A percentile compares a stretch with the other conserved stretches of the same genome.
Evolutionary conservation across 2,113 vertebrate genomes (phyloP).

Genomic region (Globicephala melas): DNA sequence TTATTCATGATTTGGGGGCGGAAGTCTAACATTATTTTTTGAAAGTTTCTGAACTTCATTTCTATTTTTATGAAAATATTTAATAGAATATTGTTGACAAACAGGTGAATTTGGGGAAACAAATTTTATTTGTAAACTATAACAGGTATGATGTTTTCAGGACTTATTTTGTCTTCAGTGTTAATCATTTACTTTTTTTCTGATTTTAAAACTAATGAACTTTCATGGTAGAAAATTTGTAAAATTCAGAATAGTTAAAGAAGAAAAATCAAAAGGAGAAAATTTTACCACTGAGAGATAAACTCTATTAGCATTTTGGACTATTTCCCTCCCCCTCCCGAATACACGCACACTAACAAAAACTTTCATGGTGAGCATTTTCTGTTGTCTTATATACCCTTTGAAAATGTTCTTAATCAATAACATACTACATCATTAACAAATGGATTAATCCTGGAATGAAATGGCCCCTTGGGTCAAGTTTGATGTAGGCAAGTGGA

Average conservation of each 20-base stretch:
- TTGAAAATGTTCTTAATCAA: not conserved
- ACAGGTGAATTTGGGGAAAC: not conserved
- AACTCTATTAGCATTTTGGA: not conserved
- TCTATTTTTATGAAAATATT: conserved; percentile 20
- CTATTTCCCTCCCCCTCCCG: not conserved
- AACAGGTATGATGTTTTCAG: not conserved
- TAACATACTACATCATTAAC: not conserved
- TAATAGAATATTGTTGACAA: not conserved
- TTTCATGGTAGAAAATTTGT: not conserved
- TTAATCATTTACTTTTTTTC: conserved; percentile 2
- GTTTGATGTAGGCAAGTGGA: not conserved
- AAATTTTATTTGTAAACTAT: not conserved
- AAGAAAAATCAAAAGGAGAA: not conserved
- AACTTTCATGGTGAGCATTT: not conserved
- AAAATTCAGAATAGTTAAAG: not conserved
- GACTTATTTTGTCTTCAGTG: not conserved
- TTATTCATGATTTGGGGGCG: not conserved
- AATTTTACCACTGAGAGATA: not conserved
- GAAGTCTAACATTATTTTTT: not conserved
- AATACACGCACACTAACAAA: not conserved
- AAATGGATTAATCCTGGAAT: not conserved
- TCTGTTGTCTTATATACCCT: not conserved
- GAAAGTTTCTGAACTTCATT: not conserved
- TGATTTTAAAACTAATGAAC: not conserved
- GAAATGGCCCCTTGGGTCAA: not conserved